These are phyloP conservation scores for Chesias legatella DNA, from an alignment of 2,888 invertebrate species.

Conservation along the genomic window DNA sequence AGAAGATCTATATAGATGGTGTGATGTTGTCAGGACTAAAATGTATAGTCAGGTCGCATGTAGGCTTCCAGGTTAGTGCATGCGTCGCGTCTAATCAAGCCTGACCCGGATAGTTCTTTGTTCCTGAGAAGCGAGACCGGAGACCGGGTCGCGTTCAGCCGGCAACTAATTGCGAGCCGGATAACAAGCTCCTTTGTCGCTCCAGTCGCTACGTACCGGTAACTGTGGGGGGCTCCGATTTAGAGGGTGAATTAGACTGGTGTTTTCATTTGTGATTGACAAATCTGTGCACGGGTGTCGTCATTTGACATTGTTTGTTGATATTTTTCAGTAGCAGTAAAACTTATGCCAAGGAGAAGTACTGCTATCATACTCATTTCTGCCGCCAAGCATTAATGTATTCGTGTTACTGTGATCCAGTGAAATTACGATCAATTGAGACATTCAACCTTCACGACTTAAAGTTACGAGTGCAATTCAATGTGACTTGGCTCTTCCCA, in stretches of 20 bases:
- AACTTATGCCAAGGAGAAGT: no score
- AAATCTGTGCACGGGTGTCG: background rate
- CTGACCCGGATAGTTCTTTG: constrained; percentile 57
- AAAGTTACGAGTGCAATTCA: no score
- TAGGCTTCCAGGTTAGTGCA: constrained; percentile 17
- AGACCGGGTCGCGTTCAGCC: constrained; percentile 27
- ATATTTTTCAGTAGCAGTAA: no score
- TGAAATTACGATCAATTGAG: no score
- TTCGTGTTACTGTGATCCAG: no score
- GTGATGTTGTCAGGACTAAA: constrained; percentile 8
- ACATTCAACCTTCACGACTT: no score
- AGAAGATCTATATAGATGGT: no score
- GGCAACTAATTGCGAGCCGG: constrained; percentile 48
- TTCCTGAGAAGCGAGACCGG: constrained; percentile 40
- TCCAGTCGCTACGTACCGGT: constrained; percentile 5
- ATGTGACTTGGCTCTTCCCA: no score
- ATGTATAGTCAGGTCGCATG: background rate
- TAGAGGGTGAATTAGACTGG: constrained; percentile 9
- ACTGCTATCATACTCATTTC: no score
- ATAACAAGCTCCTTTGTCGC: constrained; percentile 39
- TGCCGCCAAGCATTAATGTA: no score
- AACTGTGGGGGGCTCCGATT: constrained; percentile 16
- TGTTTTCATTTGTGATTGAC: constrained; percentile 7
- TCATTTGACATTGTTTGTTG: background rate
- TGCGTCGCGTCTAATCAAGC: constrained; percentile 48